Base-by-base conservation (phyloP, 1,140 invertebrate species). In the Ganaspis sp. region DNA sequence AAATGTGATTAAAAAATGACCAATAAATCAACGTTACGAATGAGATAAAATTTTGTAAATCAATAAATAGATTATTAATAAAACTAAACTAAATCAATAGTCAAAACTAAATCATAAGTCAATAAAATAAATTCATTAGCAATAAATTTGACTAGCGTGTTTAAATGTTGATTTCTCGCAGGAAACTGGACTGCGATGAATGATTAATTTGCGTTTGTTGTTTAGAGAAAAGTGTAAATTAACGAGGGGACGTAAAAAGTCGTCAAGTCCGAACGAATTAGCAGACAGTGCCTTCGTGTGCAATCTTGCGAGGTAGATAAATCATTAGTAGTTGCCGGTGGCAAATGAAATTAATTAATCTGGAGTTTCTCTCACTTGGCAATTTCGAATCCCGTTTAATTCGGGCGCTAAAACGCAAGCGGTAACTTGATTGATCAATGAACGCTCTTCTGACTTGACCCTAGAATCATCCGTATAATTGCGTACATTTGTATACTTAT, bases 261-360 rank as follows among this genome's bases (percentile, higher is more conserved):
- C 29, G 5, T n/a, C 23, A 26, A 26, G 58, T 64, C 26, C 26
- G 15, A 26, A 64, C 58, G 58, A 64, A 64, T 64, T 64, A 64
- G 58, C 4, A 64, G 58, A 15, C 23, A 26, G 58, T 64, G 29
- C 23, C 58, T 34, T 34, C 58, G 58, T 64, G 58, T 64, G 26
- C 21, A 64, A 64, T 64, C 58, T 64, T 64, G 58, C 58, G 21
- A 64, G 58, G 58, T 64, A 29, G 58, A 64, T 64, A 64, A 64
- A 64, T 64, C 58, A 64, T 64, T 64, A 64, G 58, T 29, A 64
- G 58, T 34, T 29, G 23, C 11, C 58, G 23, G 58, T 29, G 26
- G 58, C 58, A 64, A 64, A 64, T 64, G 58, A 64, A 64, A 64
- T 64, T 64, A 64, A 64, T 64, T 64, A 64, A 64, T 64, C 58